Conservation (phyloP, 1,140 invertebrate genomes). For the Brachionus asplanchnoidis region DNA sequence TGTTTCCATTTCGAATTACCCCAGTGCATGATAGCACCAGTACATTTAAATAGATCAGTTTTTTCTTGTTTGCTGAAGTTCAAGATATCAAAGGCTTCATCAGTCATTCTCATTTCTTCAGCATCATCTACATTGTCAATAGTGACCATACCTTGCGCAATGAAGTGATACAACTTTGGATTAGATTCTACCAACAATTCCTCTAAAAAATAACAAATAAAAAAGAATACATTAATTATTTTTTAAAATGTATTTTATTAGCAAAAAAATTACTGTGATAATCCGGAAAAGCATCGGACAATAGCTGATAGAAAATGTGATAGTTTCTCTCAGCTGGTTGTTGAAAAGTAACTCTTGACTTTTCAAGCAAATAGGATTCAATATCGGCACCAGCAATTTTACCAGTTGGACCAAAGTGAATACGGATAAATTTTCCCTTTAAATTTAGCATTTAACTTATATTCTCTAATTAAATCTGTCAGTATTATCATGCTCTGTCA, state of each 20-base stretch:
- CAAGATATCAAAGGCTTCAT: conserved; percentile 95
- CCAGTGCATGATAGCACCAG: conserved; percentile 93
- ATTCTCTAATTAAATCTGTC: neutral
- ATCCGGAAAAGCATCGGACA: conserved; percentile 74
- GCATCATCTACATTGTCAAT: conserved; percentile 92
- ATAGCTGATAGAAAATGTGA: conserved; percentile 99
- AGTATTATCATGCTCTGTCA: neutral
- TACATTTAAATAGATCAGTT: conserved; percentile 91
- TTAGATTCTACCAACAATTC: conserved; percentile 76
- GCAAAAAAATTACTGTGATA: conserved; percentile 46
- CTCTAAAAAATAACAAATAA: conserved; percentile 61
- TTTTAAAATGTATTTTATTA: conserved; percentile 63
- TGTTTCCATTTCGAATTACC: conserved; percentile 99
- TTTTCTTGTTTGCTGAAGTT: conserved; percentile 94
- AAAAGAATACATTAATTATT: neutral
- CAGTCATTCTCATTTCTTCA: conserved; percentile 84
- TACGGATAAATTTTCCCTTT: conserved; percentile 93
- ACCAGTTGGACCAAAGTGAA: conserved; percentile 96
- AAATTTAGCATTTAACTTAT: neutral
- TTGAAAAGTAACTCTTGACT: conserved; percentile 99
- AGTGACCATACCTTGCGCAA: conserved; percentile 91
- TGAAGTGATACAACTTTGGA: conserved; percentile 80
- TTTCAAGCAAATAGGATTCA: conserved; percentile 99
- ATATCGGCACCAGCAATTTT: conserved; percentile 99
- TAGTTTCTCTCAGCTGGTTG: conserved; percentile 92